Conservation (phyloP, 2,797 vertebrate genomes). For the Poeciliopsis paucimaculata region DNA sequence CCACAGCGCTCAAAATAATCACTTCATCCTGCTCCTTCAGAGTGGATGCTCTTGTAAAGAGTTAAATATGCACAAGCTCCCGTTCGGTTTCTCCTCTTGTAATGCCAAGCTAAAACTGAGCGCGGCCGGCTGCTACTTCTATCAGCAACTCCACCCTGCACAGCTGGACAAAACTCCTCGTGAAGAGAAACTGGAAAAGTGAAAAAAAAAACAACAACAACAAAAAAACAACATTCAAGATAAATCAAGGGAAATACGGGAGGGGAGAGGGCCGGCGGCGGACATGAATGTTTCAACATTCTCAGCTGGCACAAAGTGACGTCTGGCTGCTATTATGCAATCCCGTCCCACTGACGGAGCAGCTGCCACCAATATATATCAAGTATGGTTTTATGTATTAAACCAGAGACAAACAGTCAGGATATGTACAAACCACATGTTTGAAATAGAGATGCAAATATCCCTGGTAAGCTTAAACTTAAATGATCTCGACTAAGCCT, state of each 20-base stretch:
- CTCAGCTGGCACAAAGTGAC: conserved; percentile 64
- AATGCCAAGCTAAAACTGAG: conserved; percentile 33
- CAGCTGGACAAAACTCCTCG: conserved; percentile 38
- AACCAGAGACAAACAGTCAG: conserved; percentile 17
- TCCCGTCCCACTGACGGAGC: conserved; percentile 38
- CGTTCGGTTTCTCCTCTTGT: conserved; percentile 51
- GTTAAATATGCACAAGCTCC: conserved; percentile 42
- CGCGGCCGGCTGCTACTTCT: conserved; percentile 25
- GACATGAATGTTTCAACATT: conserved; percentile 73
- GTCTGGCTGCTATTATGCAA: conserved; percentile 71
- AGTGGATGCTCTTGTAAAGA: conserved; percentile 41
- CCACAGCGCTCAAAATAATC: conserved; percentile 7
- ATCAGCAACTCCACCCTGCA: conserved; percentile 30
- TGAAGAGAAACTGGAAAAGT: conserved; percentile 48
- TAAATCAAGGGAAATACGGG: conserved; percentile 50
- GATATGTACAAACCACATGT: not conserved
- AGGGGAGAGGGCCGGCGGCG: conserved; percentile 6
- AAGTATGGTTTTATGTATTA: conserved; percentile 32
- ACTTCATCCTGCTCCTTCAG: conserved; percentile 5
- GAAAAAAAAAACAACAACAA: conserved; percentile 54
- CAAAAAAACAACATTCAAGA: conserved; percentile 67
- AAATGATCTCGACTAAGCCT: not conserved
- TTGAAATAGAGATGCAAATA: not conserved
- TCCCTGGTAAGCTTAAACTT: not conserved
- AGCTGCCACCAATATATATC: conserved; percentile 34